These are phyloP conservation scores for Ceuthmochares aereus DNA, from an alignment of 2,113 vertebrate species.

Conservation along the genomic window DNA sequence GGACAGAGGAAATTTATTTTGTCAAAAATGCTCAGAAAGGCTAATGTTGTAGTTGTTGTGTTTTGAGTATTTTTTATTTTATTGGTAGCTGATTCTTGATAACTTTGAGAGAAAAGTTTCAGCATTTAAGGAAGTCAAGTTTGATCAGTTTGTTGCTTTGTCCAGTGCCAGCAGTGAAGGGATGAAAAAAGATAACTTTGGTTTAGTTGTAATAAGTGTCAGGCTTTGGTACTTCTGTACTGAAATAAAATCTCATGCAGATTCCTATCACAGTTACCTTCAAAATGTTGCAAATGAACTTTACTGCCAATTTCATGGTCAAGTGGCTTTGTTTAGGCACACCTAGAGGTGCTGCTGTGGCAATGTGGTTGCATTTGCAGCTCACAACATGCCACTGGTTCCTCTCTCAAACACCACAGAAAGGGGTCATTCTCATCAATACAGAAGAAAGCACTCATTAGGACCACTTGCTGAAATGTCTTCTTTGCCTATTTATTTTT, in stretches of 20 bases:
- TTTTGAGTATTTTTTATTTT: not conserved
- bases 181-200: not conserved
- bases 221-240: not conserved
- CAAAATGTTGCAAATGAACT: not conserved
- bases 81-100: not conserved
- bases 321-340: not conserved
- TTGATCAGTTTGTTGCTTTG: not conserved
- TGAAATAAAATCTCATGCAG: not conserved
- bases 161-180: not conserved
- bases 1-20: not conserved
- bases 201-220: not conserved
- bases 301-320: not conserved
- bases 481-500: not conserved
- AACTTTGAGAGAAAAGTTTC: not conserved
- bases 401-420: not conserved
- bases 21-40: not conserved
- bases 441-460: not conserved
- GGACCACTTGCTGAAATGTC: not conserved
- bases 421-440: not conserved
- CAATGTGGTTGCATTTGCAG: not conserved
- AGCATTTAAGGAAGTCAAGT: not conserved
- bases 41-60: not conserved
- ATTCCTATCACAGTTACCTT: not conserved
- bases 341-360: rapidly evolving
- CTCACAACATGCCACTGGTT: not conserved